These are phyloP conservation scores for Caenorhabditis imperialis DNA, from an alignment of 2,888 invertebrate species.

Conservation along the genomic window DNA sequence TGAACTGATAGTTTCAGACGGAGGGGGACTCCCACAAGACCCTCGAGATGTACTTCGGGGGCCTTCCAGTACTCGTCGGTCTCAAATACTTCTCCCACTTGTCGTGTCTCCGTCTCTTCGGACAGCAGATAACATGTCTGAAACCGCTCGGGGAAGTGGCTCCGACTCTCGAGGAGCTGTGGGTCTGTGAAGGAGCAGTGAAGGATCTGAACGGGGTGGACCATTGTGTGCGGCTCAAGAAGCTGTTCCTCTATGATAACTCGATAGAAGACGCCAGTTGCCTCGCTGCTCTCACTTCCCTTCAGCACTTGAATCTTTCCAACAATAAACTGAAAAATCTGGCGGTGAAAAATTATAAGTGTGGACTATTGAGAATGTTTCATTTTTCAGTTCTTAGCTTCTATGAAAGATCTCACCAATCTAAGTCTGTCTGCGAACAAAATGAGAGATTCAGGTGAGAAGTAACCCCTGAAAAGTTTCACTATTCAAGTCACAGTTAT, in stretches of 20 bases:
- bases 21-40: slow-evolving; percentile 61
- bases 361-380: no score
- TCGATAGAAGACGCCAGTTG: slow-evolving; percentile 62
- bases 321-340: slow-evolving; percentile 43
- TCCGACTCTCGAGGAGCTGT: slow-evolving; percentile 70
- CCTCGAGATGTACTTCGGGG: slow-evolving; percentile 72
- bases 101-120: slow-evolving; percentile 60
- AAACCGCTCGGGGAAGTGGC: slow-evolving; percentile 70
- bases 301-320: slow-evolving; percentile 62
- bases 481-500: slow-evolving; percentile 20
- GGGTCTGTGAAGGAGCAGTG: slow-evolving; percentile 72
- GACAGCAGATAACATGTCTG: slow-evolving; percentile 68
- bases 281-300: slow-evolving; percentile 44
- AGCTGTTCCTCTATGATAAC: slow-evolving; percentile 71
- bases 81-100: slow-evolving; percentile 69
- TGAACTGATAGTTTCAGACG: no score
- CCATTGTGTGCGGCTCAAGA: slow-evolving; percentile 62
- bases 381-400: slow-evolving; percentile 65
- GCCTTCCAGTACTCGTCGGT: slow-evolving; percentile 71
- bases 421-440: slow-evolving; percentile 63
- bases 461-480: background rate
- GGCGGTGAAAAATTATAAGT: no score
- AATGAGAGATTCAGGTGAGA: slow-evolving; percentile 59
- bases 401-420: slow-evolving; percentile 56
- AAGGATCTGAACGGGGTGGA: slow-evolving; percentile 71